A percentile compares a stretch with the other conserved stretches of the same genome.
These are phyloP conservation scores for Tetragonula carbonaria DNA, from an alignment of 2,888 invertebrate genomes.

Conservation along the genomic window DNA sequence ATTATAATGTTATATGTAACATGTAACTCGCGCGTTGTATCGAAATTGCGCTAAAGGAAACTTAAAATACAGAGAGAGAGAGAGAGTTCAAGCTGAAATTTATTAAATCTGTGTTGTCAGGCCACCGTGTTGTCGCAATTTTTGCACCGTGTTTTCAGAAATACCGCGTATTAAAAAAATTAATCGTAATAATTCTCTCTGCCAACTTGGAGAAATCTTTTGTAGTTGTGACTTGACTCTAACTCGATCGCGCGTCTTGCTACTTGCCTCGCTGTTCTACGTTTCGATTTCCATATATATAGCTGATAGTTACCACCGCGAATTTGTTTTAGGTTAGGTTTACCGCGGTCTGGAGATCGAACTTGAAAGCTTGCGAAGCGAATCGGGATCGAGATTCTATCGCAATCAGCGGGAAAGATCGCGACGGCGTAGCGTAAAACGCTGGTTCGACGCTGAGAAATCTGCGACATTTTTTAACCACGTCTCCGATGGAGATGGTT, in stretches of 20 bases:
- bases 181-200: not conserved
- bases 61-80: too few relatives aligned
- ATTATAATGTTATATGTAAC: too few relatives aligned
- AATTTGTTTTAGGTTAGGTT: not conserved
- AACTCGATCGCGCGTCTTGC: not conserved
- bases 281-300: not conserved
- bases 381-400: not conserved
- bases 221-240: not conserved
- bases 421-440: not conserved
- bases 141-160: not conserved
- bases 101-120: too few relatives aligned
- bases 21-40: too few relatives aligned
- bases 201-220: not conserved
- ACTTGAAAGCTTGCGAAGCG: not conserved
- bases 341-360: too few relatives aligned
- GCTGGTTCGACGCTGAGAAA: not conserved
- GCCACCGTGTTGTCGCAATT: too few relatives aligned
- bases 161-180: not conserved
- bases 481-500: constrained; percentile 1
- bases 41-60: too few relatives aligned
- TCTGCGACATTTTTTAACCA: not conserved
- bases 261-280: not conserved
- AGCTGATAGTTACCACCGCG: not conserved
- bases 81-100: too few relatives aligned
- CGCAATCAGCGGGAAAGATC: not conserved